These are phyloP conservation scores for Muraenolepis orangiensis DNA, from an alignment of 2,797 vertebrate genomes.

Conservation along the genomic window DNA sequence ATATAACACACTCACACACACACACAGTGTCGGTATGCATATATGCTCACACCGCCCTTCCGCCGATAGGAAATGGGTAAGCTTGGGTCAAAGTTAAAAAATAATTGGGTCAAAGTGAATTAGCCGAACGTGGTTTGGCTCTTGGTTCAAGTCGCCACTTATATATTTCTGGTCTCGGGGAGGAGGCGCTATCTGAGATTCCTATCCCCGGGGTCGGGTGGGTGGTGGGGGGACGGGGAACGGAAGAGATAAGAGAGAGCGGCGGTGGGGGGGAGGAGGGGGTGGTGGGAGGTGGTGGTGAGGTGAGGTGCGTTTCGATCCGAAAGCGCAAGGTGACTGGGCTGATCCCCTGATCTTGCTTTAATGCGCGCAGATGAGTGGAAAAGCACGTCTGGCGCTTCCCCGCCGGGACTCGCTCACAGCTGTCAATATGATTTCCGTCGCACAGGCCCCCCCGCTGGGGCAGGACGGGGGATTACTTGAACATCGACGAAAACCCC, in stretches of 20 bases:
- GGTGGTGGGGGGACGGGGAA: background rate
- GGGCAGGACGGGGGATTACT: slow-evolving; percentile 12
- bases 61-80: background rate
- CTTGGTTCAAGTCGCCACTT: background rate
- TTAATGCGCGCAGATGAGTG: background rate
- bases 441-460: background rate
- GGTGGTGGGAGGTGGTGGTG: background rate
- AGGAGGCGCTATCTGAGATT: background rate
- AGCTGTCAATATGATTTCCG: slow-evolving; percentile 21
- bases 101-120: background rate
- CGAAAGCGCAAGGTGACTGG: background rate
- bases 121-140: no score
- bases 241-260: background rate
- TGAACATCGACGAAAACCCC: background rate
- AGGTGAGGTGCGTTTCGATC: background rate
- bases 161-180: no score
- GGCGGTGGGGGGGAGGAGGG: background rate
- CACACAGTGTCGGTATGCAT: no score
- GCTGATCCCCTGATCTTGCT: background rate
- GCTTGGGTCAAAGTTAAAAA: background rate
- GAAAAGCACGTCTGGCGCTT: background rate
- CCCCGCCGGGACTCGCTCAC: background rate
- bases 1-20: no score
- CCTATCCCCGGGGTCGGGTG: background rate
- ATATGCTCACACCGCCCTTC: background rate